Evolutionary conservation across 2,113 vertebrate genomes (phyloP).

Genomic region (Helogale parvula): DNA sequence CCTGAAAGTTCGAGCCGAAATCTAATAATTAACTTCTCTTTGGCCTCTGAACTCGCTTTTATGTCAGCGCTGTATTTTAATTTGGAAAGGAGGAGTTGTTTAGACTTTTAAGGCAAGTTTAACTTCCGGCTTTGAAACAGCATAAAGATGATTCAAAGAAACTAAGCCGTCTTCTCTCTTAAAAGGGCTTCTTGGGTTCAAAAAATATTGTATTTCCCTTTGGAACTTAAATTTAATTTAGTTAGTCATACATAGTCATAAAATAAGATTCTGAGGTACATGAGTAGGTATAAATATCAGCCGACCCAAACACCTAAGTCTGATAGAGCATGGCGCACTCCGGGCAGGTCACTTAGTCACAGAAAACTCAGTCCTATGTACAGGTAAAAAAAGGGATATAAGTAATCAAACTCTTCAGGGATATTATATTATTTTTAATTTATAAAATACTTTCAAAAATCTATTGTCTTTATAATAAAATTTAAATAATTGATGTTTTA

Average conservation of each 20-base stretch:
- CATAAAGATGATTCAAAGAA: neutral
- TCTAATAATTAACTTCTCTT: neutral
- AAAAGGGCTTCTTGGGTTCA: conserved; percentile 38
- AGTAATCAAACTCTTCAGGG: neutral
- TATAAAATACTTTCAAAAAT: neutral
- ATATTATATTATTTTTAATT: neutral
- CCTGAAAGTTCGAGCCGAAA: neutral
- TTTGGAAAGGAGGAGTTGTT: conserved; percentile 14
- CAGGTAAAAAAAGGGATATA: neutral
- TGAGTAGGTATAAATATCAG: neutral
- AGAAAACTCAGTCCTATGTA: neutral
- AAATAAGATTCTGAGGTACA: neutral
- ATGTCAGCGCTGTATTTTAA: conserved; percentile 32
- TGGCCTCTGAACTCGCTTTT: conserved; percentile 2
- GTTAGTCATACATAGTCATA: neutral
- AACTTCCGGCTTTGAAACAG: conserved; percentile 34
- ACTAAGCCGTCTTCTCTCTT: neutral
- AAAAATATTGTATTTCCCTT: neutral
- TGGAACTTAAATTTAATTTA: conserved; percentile 41
- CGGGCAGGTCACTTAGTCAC: neutral
- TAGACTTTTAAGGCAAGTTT: neutral
- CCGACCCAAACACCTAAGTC: neutral
- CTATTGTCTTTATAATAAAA: neutral
- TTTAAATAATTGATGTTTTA: neutral
- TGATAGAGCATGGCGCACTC: neutral